phyloP scores from a whole-genome alignment of 2,113 vertebrate genomes.

The Dasyprocta punctata region DNA sequence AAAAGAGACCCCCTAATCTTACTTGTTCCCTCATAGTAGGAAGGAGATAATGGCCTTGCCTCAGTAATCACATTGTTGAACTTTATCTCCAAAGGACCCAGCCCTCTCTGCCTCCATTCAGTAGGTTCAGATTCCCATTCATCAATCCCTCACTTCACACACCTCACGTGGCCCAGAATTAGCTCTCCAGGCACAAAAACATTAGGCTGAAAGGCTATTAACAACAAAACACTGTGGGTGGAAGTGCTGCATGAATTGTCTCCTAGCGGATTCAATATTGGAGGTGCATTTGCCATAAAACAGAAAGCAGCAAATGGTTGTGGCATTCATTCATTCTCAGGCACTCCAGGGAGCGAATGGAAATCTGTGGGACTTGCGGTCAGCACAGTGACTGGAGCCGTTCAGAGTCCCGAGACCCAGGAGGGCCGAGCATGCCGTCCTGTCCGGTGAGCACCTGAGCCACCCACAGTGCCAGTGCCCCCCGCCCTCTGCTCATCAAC shows the following conservation, averaged over 20 bases:
- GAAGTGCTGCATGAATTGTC: background rate
- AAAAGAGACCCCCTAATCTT: background rate
- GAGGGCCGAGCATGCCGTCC: background rate
- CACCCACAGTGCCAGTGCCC: fast-evolving
- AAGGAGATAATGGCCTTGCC: background rate
- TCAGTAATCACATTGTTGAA: background rate
- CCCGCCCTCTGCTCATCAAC: background rate
- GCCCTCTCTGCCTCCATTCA: background rate
- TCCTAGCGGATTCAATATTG: constrained; percentile 1
- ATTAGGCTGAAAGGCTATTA: constrained; percentile 56
- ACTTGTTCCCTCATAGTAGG: background rate
- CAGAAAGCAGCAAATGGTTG: background rate
- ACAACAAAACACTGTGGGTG: constrained; percentile 8
- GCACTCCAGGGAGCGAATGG: background rate
- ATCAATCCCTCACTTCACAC: background rate
- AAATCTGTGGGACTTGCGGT: background rate
- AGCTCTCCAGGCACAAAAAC: constrained; percentile 53
- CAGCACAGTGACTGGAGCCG: background rate
- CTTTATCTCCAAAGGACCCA: background rate
- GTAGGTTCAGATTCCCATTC: background rate
- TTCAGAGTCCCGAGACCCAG: background rate
- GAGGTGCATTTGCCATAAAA: constrained; percentile 17
- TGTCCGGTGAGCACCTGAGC: too few species aligned
- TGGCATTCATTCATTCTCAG: background rate
- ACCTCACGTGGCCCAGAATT: constrained; percentile 49